Evolutionary conservation across 2,113 vertebrate genomes (phyloP).

Genomic region (Pelobates fuscus): DNA sequence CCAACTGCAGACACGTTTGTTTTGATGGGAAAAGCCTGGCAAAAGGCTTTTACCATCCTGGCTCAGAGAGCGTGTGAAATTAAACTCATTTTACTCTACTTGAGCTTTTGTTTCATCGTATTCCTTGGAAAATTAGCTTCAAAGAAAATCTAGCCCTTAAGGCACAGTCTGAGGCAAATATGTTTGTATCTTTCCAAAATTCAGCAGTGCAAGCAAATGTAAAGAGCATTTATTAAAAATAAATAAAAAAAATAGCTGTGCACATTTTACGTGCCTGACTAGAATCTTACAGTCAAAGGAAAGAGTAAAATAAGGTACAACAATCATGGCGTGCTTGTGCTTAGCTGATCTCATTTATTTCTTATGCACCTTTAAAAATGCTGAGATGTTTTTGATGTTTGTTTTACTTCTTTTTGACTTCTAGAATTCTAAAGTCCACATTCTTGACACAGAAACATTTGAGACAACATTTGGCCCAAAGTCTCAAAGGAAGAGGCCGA

Average conservation of each 20-base stretch:
- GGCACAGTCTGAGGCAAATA: conserved; percentile 16
- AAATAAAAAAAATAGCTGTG: no score
- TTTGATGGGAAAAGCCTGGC: conserved; percentile 39
- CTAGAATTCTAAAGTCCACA: conserved; percentile 92
- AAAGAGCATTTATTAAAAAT: conserved; percentile 18
- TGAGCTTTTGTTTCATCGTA: conserved; percentile 29
- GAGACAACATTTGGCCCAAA: conserved; percentile 94
- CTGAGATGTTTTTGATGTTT: no score
- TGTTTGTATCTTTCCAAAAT: conserved; percentile 25
- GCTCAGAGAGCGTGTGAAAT: conserved; percentile 35
- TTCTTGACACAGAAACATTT: conserved; percentile 95
- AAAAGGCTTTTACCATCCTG: conserved; percentile 17
- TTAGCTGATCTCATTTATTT: no score
- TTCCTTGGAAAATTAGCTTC: conserved; percentile 25
- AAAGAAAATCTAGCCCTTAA: conserved; percentile 22
- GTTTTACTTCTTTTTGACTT: no score
- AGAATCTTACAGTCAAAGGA: no score
- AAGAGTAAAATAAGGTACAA: no score
- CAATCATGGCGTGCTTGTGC: no score
- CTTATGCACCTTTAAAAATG: no score
- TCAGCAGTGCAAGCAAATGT: background rate
- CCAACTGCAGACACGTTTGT: conserved; percentile 7
- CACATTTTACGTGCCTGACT: no score
- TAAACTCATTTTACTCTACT: conserved; percentile 9
- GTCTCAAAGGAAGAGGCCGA: conserved; percentile 89